Evolutionary conservation across 2,113 vertebrate species (phyloP), one percentile per base, ranked within the genome.

Genomic region (Leptodactylus fuscus): DNA sequence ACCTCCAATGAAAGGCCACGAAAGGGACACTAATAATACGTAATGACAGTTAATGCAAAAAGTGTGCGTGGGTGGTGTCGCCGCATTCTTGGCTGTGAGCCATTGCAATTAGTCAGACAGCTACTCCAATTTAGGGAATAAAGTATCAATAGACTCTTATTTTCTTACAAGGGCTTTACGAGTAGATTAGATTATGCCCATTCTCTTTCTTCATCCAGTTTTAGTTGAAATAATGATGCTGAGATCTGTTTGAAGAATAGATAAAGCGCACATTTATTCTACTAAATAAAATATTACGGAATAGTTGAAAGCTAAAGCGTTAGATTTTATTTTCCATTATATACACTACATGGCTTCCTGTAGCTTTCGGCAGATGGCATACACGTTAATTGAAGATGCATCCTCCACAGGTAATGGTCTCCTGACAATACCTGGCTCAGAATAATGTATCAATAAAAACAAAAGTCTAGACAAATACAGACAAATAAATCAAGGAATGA

Each of bases 21-120:
- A 29, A 79, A 80, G 83, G 83, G 75, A 55, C 75, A 79, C 75
- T 69, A 71, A 71, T 80, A 55, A 85, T 49, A 75, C 44, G 46
- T 85, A 85, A 85, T 85, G 83, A 85, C 5, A 51, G 62, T 6
- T 85, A 85, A 79, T 79, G 49, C 20, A 46, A 49, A 74, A 38
- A 69, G 46, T 15, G 60, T 49, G 58, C 22, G 46, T 41, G 83
- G n/a, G 34, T 41, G 67, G 69, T 74, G 81, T 55, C 81, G 73
- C 34, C 8, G 22, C 67, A 58, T 44, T 71, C 46, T 55, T 73
- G 67, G 48, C 41, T 71, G 49, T 15, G 46, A 55, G 29, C 81
- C 67, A 73, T 16, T 13, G 32, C 29, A 73, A 82, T 82, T 82
- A 82, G 51, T 58, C 51, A 49, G 67, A 34, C 49, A 41, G 48